Evolutionary conservation across 1,140 invertebrate species (phyloP), one percentile per base, ranked within the genome.

Genomic region (Rhizoglyphus robini): DNA sequence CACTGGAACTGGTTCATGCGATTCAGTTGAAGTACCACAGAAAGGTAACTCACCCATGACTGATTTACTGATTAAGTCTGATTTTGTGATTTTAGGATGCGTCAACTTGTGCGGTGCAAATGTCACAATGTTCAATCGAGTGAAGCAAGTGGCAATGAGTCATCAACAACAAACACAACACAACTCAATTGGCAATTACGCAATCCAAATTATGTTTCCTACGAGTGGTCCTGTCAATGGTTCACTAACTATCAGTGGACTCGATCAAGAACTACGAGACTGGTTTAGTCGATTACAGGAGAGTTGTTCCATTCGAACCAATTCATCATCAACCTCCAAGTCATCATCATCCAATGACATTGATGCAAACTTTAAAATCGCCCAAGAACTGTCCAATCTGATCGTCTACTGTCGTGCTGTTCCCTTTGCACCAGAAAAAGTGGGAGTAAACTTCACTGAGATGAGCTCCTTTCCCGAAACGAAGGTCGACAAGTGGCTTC

Each of bases 401-500:
- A 95, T 96, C 62, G 85, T 98, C 54, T 98, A 98, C 74, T 97
- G 91, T 76, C 32, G 32, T 2, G 1, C 46, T 85, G 1, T 90
- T 90, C 74, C 85, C 84, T 70, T 76, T 82, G 25, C 58, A 15
- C 30, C 41, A 65, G 30, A 51, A 15, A 23, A 8, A n/a, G 20
- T 32, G 2, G 29, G 34, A n/a, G n/a, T n/a, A 3, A 30, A 48
- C 51, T 49, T 8, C 8, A 83, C 85, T 72, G 91, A 97, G 76
- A 96, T 98, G 92, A 94, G 89, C 36, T 96, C 91, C 2, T 96
- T 96, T 73, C 87, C 91, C 0, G 94, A 97, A 79, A 90, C 86
- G 0, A 96, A 95, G 78, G 90, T 90, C 2, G 90, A 96, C 72
- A 90, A 91, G 72, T 80, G 88, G 30, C 87, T 94, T 72, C 86